Percentiles rank a stretch among this genome's conserved stretches.
Evolutionary conservation across 1,140 invertebrate genomes (phyloP).

Genomic region (Pseudobourletiella spinata): DNA sequence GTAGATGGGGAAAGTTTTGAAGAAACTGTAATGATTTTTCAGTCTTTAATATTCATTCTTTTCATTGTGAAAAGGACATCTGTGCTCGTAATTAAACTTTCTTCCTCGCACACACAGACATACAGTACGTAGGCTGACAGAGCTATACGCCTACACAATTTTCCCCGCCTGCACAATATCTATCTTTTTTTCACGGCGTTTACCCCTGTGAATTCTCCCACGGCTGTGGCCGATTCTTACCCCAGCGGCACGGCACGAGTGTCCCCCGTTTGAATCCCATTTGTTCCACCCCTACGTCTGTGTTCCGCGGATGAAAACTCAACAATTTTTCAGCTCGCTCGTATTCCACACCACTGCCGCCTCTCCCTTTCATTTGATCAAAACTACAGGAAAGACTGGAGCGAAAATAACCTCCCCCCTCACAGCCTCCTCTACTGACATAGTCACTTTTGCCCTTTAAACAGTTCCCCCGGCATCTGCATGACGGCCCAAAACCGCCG

Average conservation of each 20-base stretch:
- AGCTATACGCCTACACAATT: neutral
- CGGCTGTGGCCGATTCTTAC: neutral
- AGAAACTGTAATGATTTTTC: conserved; percentile 28
- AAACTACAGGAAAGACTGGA: no score
- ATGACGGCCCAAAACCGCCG: no score
- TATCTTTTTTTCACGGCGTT: no score
- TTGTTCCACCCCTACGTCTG: neutral
- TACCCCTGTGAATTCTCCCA: neutral
- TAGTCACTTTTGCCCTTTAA: no score
- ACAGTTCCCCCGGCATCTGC: no score
- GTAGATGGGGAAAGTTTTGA: conserved; percentile 26
- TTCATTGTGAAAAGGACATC: conserved; percentile 29
- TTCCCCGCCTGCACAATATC: conserved; percentile 1
- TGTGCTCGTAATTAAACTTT: conserved; percentile 35
- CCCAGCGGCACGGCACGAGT: neutral
- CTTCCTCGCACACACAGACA: conserved; percentile 7
- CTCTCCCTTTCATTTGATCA: no score
- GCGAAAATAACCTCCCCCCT: no score
- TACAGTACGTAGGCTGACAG: conserved; percentile 9
- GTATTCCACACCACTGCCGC: no score
- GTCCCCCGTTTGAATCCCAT: neutral
- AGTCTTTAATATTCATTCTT: conserved; percentile 34
- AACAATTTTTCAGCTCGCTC: no score
- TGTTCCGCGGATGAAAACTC: no score
- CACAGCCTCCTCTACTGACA: no score